Evolutionary conservation across 2,888 invertebrate genomes (phyloP), one percentile per base, ranked within the genome.

Genomic region (Dynastes maya): DNA sequence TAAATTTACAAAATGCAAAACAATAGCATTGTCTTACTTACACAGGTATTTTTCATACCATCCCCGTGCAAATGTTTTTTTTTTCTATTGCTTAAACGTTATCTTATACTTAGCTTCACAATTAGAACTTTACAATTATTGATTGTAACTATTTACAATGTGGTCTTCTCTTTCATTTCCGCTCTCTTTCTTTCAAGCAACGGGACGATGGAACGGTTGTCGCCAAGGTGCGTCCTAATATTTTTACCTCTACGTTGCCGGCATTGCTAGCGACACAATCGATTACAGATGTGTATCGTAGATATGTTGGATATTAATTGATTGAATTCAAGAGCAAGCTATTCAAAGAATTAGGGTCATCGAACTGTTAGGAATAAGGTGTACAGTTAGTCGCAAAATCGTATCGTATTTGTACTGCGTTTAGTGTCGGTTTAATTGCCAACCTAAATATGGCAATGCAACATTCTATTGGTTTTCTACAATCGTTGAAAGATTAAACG

Each of bases 221-320:
- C 45, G 45, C 45, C 68, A 51, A 68, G 49, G 68, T 68, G 68
- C 27, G 68, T 40, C 27, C 49, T 49, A 22, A 68, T 68, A 68
- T 51, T 68, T 68, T 68, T 51, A 68, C 68, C 40, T n/a, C 49
- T 27, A 68, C 29, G 11, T 51, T 49, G 67, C 13, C 49, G 9
- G 49, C 51, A 68, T 29, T 68, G 68, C 51, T 51, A 51, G 45
- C 1, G 11, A 51, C 63, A 6, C 32, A 63, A 63, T 5, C 27
- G 29, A 51, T 68, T 68, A 68, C 51, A 68, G 68, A 68, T 68
- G 27, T 27, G 51, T 51, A 68, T 68, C 27, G 27, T 51, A 49
- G 68, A 68, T 68, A 68, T 68, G 68, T 68, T 51, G 1, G 68
- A 9, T 49, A 51, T 51, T 68, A 68, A 68, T 68, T 68, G 68